Evolutionary conservation across 2,888 invertebrate genomes (phyloP).

Genomic region (Drosophila phalerata): DNA sequence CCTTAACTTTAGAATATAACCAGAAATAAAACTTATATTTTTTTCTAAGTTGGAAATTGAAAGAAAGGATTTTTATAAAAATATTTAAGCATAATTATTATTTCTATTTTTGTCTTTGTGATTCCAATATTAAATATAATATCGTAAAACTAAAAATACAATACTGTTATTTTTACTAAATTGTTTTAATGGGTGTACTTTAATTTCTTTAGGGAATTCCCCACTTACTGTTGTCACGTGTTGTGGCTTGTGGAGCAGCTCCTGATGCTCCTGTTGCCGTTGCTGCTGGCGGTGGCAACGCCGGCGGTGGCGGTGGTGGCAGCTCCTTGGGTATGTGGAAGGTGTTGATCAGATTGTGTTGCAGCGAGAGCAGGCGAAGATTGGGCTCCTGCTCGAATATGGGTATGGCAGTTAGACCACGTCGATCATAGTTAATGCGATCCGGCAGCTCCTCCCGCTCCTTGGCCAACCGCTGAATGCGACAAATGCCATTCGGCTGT

Average conservation of each 20-base stretch:
- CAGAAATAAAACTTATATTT: no score
- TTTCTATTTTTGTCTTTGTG: no score
- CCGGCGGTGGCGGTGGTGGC: slow-evolving; percentile 43
- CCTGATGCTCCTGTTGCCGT: neutral
- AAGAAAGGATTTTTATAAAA: no score
- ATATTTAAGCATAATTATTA: no score
- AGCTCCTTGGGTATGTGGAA: slow-evolving; percentile 85
- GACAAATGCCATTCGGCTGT: slow-evolving; percentile 85
- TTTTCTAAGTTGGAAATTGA: no score
- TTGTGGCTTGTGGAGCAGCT: slow-evolving; percentile 36
- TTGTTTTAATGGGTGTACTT: neutral
- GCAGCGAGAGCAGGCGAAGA: slow-evolving; percentile 93
- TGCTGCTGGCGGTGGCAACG: slow-evolving; percentile 20
- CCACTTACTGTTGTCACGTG: slow-evolving; percentile 49
- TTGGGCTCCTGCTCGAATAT: slow-evolving; percentile 92
- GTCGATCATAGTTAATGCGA: slow-evolving; percentile 94
- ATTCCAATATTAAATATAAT: no score
- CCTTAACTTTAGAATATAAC: neutral
- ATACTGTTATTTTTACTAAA: no score
- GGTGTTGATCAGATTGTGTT: slow-evolving; percentile 94
- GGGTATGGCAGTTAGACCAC: slow-evolving; percentile 94
- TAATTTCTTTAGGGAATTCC: neutral
- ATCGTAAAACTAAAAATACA: no score
- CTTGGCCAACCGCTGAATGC: slow-evolving; percentile 90
- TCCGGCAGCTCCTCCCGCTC: slow-evolving; percentile 95